A percentile compares a stretch with the other conserved stretches of the same genome.
These are phyloP conservation scores for Caerostris extrusa DNA, from an alignment of 1,140 invertebrate species.

Conservation along the genomic window DNA sequence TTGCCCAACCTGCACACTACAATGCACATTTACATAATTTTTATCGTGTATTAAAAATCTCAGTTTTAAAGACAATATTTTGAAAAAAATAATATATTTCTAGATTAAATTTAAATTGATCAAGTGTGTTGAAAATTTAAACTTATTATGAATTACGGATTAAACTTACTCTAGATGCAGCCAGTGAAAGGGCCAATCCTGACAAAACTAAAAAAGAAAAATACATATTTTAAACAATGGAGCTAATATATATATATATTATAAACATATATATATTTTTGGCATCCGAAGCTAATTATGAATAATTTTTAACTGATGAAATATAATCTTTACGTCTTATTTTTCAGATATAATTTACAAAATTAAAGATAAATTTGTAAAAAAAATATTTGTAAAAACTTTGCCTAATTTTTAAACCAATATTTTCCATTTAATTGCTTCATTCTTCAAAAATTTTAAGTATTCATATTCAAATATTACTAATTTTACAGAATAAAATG, in stretches of 20 bases:
- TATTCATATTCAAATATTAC: too few species aligned
- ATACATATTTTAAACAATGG: background rate
- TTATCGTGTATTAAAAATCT: background rate
- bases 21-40: background rate
- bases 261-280: background rate
- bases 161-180: conserved; percentile 64
- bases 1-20: background rate
- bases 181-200: background rate
- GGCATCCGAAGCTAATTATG: background rate
- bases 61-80: background rate
- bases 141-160: background rate
- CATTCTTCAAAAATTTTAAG: too few species aligned
- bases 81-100: background rate
- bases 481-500: too few species aligned
- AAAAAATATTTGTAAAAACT: too few species aligned
- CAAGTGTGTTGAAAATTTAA: background rate
- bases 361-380: background rate
- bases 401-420: too few species aligned
- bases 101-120: background rate
- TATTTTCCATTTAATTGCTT: too few species aligned
- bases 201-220: conserved; percentile 29
- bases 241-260: background rate
- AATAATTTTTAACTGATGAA: background rate
- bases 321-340: background rate
- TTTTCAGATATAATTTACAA: background rate